phyloP scores from a whole-genome alignment of 37 sponge, comb jelly and placozoan genomes.

The Aphrocallistes beatrix region DNA sequence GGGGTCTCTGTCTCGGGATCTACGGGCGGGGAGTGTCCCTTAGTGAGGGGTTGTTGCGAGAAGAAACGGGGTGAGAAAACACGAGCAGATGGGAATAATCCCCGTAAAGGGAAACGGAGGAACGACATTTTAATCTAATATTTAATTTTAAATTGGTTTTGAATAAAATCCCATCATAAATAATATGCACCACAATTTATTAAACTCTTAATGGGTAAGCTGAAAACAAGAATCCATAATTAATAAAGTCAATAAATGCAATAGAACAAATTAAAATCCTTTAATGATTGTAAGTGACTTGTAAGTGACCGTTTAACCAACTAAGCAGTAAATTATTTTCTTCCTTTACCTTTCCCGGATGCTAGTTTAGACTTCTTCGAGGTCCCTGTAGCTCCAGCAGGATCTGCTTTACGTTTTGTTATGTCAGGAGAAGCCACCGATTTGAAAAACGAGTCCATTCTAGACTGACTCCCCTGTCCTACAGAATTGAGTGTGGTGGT shows the following conservation, averaged over 20 bases:
- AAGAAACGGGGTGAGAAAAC: not conserved
- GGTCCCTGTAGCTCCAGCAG: not conserved
- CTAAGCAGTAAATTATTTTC: not conserved
- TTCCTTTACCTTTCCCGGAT: not conserved
- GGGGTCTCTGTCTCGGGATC: not conserved
- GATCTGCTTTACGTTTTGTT: constrained; percentile 1
- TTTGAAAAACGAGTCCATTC: constrained; percentile 93
- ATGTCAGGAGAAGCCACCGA: constrained; percentile 43
- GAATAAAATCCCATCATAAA: no score
- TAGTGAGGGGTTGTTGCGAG: not conserved
- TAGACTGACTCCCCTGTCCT: constrained; percentile 68
- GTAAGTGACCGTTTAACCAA: not conserved
- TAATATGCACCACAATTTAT: no score
- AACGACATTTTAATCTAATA: not conserved
- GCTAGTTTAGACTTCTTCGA: not conserved
- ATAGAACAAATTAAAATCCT: not conserved
- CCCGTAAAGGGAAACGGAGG: not conserved
- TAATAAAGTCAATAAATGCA: not conserved
- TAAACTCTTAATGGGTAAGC: no score
- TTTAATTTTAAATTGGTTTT: not conserved
- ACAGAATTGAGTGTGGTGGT: not conserved
- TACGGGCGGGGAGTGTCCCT: not conserved
- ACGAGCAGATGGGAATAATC: not conserved
- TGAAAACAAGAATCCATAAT: no score
- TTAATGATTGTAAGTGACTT: constrained; percentile 6